Evolutionary conservation across 2,888 invertebrate species (phyloP).

Genomic region (Apodemia hepburni): DNA sequence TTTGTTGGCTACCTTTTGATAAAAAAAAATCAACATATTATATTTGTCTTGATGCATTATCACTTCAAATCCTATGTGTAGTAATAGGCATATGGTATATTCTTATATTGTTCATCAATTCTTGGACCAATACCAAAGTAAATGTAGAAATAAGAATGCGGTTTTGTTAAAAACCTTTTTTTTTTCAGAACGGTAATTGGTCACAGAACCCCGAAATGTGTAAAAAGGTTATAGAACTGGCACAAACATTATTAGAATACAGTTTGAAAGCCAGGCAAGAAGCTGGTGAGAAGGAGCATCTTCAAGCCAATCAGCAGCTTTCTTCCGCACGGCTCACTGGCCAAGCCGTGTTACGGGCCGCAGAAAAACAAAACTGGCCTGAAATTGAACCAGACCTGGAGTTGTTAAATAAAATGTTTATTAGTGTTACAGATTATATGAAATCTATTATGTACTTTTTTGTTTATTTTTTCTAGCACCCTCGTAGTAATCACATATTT

Average conservation of each 20-base stretch:
- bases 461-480: conserved; percentile 33
- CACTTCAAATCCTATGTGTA: no score
- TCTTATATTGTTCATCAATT: no score
- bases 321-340: conserved; percentile 80
- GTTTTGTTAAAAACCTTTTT: not conserved
- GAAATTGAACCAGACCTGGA: conserved; percentile 53
- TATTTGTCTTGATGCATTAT: no score
- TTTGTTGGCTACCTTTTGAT: no score
- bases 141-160: no score
- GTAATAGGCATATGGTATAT: no score
- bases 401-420: conserved; percentile 49
- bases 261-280: conserved; percentile 76
- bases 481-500: no score
- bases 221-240: conserved; percentile 81
- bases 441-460: conserved; percentile 53
- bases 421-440: conserved; percentile 63
- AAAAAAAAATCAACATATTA: not conserved
- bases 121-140: no score
- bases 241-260: conserved; percentile 77
- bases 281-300: conserved; percentile 65
- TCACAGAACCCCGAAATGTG: conserved; percentile 79
- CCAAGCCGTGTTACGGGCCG: conserved; percentile 76
- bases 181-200: conserved; percentile 71
- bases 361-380: conserved; percentile 66
- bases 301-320: conserved; percentile 76